phyloP scores from a whole-genome alignment of 2,113 vertebrate genomes.

The Mus pahari region DNA sequence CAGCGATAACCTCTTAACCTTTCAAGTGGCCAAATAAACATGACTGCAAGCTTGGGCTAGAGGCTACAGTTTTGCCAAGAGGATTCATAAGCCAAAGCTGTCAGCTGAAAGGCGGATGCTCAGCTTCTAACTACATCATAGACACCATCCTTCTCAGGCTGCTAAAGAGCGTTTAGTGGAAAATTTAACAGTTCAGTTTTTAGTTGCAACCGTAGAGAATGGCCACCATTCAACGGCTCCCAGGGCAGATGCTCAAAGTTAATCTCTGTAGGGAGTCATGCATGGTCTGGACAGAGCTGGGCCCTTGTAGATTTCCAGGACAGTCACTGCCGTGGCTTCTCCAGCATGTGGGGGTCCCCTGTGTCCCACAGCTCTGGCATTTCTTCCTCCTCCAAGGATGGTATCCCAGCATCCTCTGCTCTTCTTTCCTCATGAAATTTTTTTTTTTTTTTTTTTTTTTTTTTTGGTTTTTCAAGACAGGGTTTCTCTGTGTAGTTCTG shows the following conservation, averaged over 20 bases:
- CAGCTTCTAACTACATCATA: not conserved
- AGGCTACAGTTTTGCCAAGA: not conserved
- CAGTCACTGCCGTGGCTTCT: not conserved
- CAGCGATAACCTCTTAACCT: not conserved
- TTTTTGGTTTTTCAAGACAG: too few relatives aligned
- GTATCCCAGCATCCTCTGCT: not conserved
- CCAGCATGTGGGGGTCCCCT: not conserved
- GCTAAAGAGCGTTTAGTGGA: fast-evolving
- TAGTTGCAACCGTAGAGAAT: fast-evolving
- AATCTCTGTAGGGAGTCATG: not conserved
- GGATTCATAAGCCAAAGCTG: not conserved
- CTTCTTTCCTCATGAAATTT: not conserved
- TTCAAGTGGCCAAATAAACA: not conserved
- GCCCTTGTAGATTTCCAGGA: fast-evolving
- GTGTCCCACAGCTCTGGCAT: not conserved
- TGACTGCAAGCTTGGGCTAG: not conserved
- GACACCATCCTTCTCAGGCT: fast-evolving
- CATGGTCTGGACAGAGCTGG: too few relatives aligned
- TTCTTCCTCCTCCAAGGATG: not conserved
- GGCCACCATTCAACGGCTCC: not conserved
- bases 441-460: too few relatives aligned
- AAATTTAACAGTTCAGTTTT: not conserved
- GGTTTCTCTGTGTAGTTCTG: too few relatives aligned
- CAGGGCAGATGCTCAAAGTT: not conserved
- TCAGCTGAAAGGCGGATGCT: not conserved